Percentiles rank a stretch among this genome's conserved stretches.
Evolutionary conservation across 2,888 invertebrate genomes (phyloP).

Genomic region (Agrochola lota): DNA sequence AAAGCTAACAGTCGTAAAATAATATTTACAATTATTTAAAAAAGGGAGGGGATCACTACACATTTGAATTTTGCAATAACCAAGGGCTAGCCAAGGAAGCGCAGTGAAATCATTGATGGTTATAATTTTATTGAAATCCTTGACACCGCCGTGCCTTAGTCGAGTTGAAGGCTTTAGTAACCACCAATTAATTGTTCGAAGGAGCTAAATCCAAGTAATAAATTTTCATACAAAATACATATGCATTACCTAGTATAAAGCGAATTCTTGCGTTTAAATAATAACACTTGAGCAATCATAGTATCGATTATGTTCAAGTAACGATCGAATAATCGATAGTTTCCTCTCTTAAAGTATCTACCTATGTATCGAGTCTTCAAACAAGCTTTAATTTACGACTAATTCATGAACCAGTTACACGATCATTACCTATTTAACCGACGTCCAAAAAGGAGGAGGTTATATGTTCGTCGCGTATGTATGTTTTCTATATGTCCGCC

Average conservation of each 20-base stretch:
- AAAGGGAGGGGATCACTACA: too few relatives aligned
- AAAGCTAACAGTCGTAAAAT: too few relatives aligned
- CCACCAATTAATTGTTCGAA: background rate
- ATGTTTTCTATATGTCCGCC: too few relatives aligned
- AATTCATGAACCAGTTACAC: background rate
- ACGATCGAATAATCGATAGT: background rate
- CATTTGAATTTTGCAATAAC: too few relatives aligned
- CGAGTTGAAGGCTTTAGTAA: background rate
- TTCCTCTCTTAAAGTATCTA: constrained; percentile 4
- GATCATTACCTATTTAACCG: background rate
- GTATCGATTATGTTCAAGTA: background rate
- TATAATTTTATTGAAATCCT: background rate
- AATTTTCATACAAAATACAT: background rate
- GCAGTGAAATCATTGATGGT: background rate
- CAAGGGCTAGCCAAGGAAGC: too few relatives aligned
- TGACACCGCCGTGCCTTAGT: background rate
- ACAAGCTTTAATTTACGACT: background rate
- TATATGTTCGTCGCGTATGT: too few relatives aligned
- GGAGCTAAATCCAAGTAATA: background rate
- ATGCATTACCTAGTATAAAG: background rate
- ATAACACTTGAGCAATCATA: background rate
- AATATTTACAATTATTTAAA: too few relatives aligned
- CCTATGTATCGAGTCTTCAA: background rate
- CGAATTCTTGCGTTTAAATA: background rate
- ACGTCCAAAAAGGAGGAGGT: too few relatives aligned